These are phyloP conservation scores for Agrilus mali DNA, from an alignment of 2,888 invertebrate genomes.

Conservation along the genomic window DNA sequence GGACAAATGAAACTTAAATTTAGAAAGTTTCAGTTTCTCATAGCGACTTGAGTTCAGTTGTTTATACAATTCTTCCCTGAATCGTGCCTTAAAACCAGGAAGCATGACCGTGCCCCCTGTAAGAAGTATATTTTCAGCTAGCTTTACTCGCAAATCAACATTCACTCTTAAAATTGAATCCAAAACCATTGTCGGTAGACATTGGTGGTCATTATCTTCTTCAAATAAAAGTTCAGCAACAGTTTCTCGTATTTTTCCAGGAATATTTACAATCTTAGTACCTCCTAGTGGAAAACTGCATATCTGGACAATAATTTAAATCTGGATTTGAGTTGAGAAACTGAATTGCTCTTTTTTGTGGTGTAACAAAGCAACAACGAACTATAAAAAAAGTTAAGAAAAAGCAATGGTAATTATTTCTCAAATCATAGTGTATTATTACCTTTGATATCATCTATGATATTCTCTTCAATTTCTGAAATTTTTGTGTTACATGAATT, in stretches of 20 bases:
- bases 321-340: constrained; percentile 35
- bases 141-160: constrained; percentile 61
- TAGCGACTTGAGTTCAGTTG: constrained; percentile 52
- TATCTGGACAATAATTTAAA: constrained; percentile 42
- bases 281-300: constrained; percentile 56
- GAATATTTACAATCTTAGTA: constrained; percentile 47
- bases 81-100: constrained; percentile 69
- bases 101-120: constrained; percentile 78
- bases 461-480: constrained; percentile 37
- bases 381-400: constrained; percentile 34
- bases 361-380: constrained; percentile 80
- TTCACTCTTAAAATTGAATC: constrained; percentile 74
- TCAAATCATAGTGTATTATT: not conserved
- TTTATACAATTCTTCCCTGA: constrained; percentile 61
- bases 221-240: constrained; percentile 78
- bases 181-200: constrained; percentile 73
- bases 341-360: constrained; percentile 50
- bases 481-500: constrained; percentile 36
- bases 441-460: constrained; percentile 68
- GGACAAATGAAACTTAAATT: constrained; percentile 68
- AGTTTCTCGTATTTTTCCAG: constrained; percentile 63
- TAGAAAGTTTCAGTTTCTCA: constrained; percentile 45
- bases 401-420: not conserved
- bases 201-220: constrained; percentile 68
- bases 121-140: constrained; percentile 75